phyloP scores from a whole-genome alignment of 2,797 vertebrate species.

The Sebastes itinus region DNA sequence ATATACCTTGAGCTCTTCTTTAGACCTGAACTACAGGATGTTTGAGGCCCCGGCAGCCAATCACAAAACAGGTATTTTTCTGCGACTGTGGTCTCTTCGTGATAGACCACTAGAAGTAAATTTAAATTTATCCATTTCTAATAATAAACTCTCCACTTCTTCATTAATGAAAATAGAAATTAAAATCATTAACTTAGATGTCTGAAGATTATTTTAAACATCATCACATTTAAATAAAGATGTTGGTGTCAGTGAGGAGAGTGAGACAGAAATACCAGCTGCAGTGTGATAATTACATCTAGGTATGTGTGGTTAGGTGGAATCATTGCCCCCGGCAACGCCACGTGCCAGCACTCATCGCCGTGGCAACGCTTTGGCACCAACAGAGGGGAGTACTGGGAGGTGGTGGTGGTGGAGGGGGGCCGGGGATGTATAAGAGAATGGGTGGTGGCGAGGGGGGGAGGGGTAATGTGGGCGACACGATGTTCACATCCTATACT shows the following conservation, averaged over 20 bases:
- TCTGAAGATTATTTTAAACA: background rate
- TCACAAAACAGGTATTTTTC: background rate
- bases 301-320: conserved; percentile 33
- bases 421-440: conserved; percentile 9
- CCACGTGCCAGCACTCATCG: conserved; percentile 29
- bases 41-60: background rate
- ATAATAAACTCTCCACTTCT: background rate
- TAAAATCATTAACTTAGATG: background rate
- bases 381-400: background rate
- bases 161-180: background rate
- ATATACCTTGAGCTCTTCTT: background rate
- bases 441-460: conserved; percentile 16
- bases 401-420: background rate
- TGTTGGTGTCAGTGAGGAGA: background rate
- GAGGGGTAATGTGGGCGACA: conserved; percentile 39
- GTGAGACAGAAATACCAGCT: conserved; percentile 2
- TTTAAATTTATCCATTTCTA: background rate
- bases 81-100: background rate
- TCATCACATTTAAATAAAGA: background rate
- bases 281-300: conserved; percentile 40
- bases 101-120: background rate
- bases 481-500: conserved; percentile 68
- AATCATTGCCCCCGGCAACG: conserved; percentile 30
- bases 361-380: conserved; percentile 34
- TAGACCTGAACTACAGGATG: background rate